These are phyloP conservation scores for Cryptops parisi DNA, from an alignment of 2,888 invertebrate genomes.

Conservation along the genomic window DNA sequence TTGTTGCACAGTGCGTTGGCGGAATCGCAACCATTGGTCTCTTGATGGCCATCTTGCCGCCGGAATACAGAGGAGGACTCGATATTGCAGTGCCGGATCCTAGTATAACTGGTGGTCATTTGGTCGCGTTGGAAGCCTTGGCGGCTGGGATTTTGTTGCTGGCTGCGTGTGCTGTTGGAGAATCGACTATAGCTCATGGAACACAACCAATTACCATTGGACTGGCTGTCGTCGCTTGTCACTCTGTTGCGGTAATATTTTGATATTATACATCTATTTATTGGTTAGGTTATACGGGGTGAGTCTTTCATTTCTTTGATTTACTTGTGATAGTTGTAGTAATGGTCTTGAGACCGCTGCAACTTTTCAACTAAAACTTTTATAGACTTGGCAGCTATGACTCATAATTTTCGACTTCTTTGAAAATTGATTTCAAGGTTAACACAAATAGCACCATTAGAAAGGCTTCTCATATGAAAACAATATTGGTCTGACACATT, in stretches of 20 bases:
- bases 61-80: slow-evolving; percentile 42
- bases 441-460: too few relatives aligned
- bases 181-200: slow-evolving; percentile 62
- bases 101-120: slow-evolving; percentile 53
- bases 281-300: too few relatives aligned
- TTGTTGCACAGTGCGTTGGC: slow-evolving; percentile 66
- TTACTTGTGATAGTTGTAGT: too few relatives aligned
- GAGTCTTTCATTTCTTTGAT: too few relatives aligned
- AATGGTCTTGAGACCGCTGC: too few relatives aligned
- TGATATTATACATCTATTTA: too few relatives aligned
- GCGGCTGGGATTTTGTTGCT: slow-evolving; percentile 73
- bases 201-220: slow-evolving; percentile 78
- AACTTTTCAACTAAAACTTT: too few relatives aligned
- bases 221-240: slow-evolving; percentile 66
- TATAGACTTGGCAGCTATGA: too few relatives aligned
- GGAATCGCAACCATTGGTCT: slow-evolving; percentile 42
- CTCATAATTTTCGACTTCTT: too few relatives aligned
- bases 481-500: too few relatives aligned
- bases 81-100: slow-evolving; percentile 51
- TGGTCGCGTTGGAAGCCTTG: slow-evolving; percentile 64
- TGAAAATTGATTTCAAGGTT: too few relatives aligned
- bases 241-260: slow-evolving; percentile 70
- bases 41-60: slow-evolving; percentile 39
- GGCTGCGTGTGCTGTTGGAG: slow-evolving; percentile 69
- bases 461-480: too few relatives aligned